Evolutionary conservation across 2,113 vertebrate species (phyloP), one percentile per base, ranked within the genome.

Genomic region (Pseudopipra pipra): DNA sequence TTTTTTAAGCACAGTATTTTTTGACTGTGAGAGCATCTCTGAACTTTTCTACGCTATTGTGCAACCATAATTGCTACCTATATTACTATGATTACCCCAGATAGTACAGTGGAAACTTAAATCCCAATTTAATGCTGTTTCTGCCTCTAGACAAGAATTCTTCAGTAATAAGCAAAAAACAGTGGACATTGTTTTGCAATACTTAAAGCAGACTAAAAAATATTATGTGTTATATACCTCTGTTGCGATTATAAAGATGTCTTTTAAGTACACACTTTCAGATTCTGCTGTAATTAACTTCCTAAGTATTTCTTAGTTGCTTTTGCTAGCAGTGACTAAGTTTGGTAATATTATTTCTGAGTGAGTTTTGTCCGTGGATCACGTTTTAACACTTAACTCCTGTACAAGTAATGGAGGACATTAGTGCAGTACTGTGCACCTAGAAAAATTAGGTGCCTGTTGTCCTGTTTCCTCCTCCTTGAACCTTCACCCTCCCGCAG

Each of bases 361-460:
- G 19, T 35, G 14, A 77, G n/a, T 74, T 73, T 68, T 44, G 21
- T 54, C 18, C 0, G 0, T 72, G n/a, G 24, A n/a, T 72, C 6
- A 3, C 25, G 10, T 35, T n/a, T 5, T 51, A 47, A 73, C 31
- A 23, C 14, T 52, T 55, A 68, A 28, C 33, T 2, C 3, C 22
- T 59, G 14, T 52, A 18, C 4, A 20, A 3, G 27, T 72, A 54
- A 31, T 68, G 28, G 24, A 58, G 58, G 49, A 66, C 6, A 0
- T 62, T 52, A 87, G 27, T 35, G 31, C 14, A 63, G 24, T 33
- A 18, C 28, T 49, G 10, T 44, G 35, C 51, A 65, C 27, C 12
- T 85, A 31, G 33, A 51, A 78, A 12, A 78, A 37, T 21, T 14
- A 65, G 11, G 23, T 56, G 49, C 6, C 23, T 43, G 27, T 30